Conservation (phyloP, 2,888 invertebrate genomes). For the Pandemis corylana region DNA sequence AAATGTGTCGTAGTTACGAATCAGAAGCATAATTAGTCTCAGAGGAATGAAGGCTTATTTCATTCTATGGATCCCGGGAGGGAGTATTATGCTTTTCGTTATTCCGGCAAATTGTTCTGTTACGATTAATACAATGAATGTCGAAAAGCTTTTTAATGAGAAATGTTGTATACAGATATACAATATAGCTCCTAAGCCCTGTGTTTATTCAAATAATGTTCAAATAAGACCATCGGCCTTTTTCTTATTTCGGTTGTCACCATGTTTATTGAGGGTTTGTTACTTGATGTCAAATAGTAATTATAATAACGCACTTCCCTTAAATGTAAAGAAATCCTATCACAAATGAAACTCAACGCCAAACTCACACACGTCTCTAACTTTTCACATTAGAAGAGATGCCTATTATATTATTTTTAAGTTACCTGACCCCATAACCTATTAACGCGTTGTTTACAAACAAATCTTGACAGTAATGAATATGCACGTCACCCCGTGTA, state of each 20-base stretch:
- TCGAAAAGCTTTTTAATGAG: neutral
- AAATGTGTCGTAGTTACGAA: constrained; percentile 11
- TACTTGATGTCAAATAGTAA: neutral
- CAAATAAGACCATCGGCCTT: neutral
- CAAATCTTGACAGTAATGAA: neutral
- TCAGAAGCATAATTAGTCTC: constrained; percentile 11
- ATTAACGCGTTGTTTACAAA: constrained; percentile 6
- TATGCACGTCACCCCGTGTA: constrained; percentile 19
- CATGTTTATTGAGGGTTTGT: neutral
- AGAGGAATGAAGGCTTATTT: neutral
- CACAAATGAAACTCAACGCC: no score
- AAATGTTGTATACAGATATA: neutral
- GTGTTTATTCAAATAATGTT: neutral
- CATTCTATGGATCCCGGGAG: neutral
- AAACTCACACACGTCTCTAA: no score
- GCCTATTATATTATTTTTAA: neutral
- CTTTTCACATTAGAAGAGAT: no score
- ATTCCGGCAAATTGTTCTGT: neutral
- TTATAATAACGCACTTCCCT: no score
- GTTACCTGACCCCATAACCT: neutral
- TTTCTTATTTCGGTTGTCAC: neutral
- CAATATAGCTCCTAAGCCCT: neutral
- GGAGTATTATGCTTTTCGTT: constrained; percentile 1
- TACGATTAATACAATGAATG: neutral
- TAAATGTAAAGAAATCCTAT: no score